Percentiles rank a stretch among this genome's conserved stretches.
Evolutionary conservation across 1,140 invertebrate genomes (phyloP).

Genomic region (Plodia interpunctella): DNA sequence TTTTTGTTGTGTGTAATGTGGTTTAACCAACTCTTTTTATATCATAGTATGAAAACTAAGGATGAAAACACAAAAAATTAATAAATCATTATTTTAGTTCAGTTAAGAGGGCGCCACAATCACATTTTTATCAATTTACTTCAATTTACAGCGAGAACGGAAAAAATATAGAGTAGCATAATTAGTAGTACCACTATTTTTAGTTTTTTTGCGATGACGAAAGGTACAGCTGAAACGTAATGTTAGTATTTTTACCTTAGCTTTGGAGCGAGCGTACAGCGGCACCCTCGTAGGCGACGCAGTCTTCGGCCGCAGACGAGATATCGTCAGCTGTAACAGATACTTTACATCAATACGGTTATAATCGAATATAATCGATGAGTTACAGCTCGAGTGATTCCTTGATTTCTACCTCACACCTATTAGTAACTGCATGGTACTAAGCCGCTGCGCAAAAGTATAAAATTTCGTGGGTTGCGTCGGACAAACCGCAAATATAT

Average conservation of each 20-base stretch:
- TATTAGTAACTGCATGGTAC: background rate
- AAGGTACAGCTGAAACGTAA: background rate
- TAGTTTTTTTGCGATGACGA: too few species aligned
- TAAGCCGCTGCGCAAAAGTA: background rate
- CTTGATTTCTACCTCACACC: background rate
- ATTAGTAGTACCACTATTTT: too few species aligned
- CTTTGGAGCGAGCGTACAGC: constrained; percentile 55
- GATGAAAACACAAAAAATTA: too few species aligned
- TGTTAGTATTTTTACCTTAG: constrained; percentile 23
- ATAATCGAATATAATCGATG: background rate
- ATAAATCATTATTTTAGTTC: too few species aligned
- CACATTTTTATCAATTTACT: too few species aligned
- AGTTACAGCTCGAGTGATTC: background rate
- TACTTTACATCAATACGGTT: background rate
- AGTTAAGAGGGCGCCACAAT: too few species aligned
- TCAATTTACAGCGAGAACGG: too few species aligned
- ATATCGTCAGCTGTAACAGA: constrained; percentile 57
- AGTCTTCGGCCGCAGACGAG: constrained; percentile 59
- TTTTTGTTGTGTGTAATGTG: too few species aligned
- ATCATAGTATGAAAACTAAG: too few species aligned
- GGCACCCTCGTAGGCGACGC: constrained; percentile 52
- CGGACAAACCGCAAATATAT: background rate
- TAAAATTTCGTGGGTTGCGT: background rate
- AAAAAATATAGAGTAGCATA: too few species aligned
- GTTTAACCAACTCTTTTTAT: too few species aligned